These are phyloP conservation scores for Tribolium madens DNA, from an alignment of 1,140 invertebrate species.

Conservation along the genomic window DNA sequence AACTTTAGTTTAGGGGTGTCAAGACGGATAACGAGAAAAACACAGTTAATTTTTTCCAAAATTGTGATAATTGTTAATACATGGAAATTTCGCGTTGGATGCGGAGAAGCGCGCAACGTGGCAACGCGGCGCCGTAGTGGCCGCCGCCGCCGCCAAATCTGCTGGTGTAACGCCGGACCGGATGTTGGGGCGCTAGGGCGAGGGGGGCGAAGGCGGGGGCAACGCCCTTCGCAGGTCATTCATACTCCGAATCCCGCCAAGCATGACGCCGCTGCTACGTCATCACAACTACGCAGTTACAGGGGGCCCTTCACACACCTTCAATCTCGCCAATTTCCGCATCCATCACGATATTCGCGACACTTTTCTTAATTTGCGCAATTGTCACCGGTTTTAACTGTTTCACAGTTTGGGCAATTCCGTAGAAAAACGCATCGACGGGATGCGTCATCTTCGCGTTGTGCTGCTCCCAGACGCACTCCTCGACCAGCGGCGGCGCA, in stretches of 20 bases:
- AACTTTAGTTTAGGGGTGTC: too few relatives aligned
- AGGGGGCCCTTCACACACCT: not conserved
- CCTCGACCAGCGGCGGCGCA: too few relatives aligned
- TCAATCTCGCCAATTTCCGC: not conserved
- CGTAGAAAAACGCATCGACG: constrained; percentile 15
- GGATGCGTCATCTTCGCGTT: not conserved
- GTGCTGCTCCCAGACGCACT: not conserved
- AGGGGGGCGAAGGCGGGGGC: constrained; percentile 51
- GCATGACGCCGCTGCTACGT: constrained; percentile 22
- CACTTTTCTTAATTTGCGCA: not conserved
- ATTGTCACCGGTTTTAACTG: not conserved
- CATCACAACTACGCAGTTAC: constrained; percentile 34
- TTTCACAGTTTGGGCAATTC: constrained; percentile 9
- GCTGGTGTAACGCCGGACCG: constrained; percentile 16
- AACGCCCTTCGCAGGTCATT: constrained; percentile 59
- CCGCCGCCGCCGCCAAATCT: constrained; percentile 1
- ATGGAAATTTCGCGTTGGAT: not conserved
- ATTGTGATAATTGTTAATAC: too few relatives aligned
- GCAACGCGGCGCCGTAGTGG: constrained; percentile 2
- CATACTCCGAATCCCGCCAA: constrained; percentile 49
- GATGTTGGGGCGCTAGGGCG: constrained; percentile 28
- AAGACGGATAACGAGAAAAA: too few relatives aligned
- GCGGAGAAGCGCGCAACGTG: not conserved
- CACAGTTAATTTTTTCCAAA: too few relatives aligned
- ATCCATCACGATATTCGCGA: constrained; percentile 18